Evolutionary conservation across 2,113 vertebrate genomes (phyloP), one percentile per base, ranked within the genome.

Genomic region (Istiophorus platypterus): DNA sequence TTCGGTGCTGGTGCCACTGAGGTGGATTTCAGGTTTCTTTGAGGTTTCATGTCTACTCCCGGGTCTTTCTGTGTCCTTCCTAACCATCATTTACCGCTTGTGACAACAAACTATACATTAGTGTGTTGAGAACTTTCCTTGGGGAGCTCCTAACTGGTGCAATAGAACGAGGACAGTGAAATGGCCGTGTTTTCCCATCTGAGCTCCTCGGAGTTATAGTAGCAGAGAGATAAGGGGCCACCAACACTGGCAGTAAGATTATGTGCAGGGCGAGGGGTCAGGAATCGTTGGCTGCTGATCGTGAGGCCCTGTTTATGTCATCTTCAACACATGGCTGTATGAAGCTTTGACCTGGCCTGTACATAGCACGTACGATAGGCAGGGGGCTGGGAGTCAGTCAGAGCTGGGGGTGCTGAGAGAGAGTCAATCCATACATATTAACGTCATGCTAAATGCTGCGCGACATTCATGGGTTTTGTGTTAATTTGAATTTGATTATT

Each of bases 41-140:
- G 2, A 61, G 59, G 26, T 39, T 63, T 56, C 34, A 14, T 52
- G 2, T 58, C 41, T 49, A 63, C 70, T 64, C 57, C 68, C 7
- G 22, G 31, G 42, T 0, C 37, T 49, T 7, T 13, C 26, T 29
- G 0, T 66, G 39, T 65, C 51, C n/a, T 72, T 22, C 51, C 65
- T 11, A 27, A 49, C 52, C 27, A n/a, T 58, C 62, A n/a, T 18
- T 66, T 61, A 80, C 69, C 78, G 49, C 15, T 10, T 11, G 29
- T 27, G 57, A n/a, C 73, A 42, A 34, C 42, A 56, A 62, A 41
- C 45, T 56, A n/a, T 29, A 22, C 51, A 12, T 73, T 22, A 2
- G 18, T 9, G 34, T 84, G 45, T 49, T 51, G 10, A 4, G 7
- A 34, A 39, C 27, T 42, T 54, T 41, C 45, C 2, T 22, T 56